phyloP scores from a whole-genome alignment of 1,140 invertebrate genomes.

The Drepana arcuata region DNA sequence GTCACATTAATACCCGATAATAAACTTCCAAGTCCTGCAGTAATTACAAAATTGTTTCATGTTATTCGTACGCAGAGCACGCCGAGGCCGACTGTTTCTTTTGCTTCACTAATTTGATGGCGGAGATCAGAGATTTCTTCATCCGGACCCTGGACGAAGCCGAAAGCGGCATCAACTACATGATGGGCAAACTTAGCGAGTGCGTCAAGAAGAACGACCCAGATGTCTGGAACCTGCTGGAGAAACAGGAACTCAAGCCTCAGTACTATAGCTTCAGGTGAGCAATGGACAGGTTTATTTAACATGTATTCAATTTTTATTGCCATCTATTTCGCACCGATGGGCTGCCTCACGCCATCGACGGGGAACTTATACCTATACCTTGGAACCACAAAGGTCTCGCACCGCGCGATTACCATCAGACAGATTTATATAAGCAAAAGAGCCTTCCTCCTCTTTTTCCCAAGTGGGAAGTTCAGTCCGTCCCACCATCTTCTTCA shows the following conservation, averaged over 20 bases:
- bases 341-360: too few species aligned
- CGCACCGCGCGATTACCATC: too few species aligned
- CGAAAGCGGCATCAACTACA: conserved; percentile 88
- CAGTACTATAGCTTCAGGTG: conserved; percentile 96
- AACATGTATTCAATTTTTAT: too few species aligned
- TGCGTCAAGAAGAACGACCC: conserved; percentile 85
- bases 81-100: conserved; percentile 98
- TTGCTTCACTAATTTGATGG: conserved; percentile 97
- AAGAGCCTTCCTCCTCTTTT: too few species aligned
- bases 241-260: conserved; percentile 89
- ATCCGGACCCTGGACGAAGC: conserved; percentile 96
- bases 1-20: too few species aligned
- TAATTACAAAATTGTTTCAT: not conserved
- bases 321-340: too few species aligned
- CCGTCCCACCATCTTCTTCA: too few species aligned
- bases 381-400: too few species aligned
- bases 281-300: conserved; percentile 1
- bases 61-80: conserved; percentile 77
- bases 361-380: too few species aligned
- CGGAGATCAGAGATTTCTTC: conserved; percentile 97
- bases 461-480: too few species aligned
- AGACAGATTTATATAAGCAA: too few species aligned
- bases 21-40: too few species aligned
- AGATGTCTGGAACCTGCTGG: conserved; percentile 82
- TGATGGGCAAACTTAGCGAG: conserved; percentile 85